phyloP scores from a whole-genome alignment of 1,140 invertebrate species.

The Drosophila gunungcola region DNA sequence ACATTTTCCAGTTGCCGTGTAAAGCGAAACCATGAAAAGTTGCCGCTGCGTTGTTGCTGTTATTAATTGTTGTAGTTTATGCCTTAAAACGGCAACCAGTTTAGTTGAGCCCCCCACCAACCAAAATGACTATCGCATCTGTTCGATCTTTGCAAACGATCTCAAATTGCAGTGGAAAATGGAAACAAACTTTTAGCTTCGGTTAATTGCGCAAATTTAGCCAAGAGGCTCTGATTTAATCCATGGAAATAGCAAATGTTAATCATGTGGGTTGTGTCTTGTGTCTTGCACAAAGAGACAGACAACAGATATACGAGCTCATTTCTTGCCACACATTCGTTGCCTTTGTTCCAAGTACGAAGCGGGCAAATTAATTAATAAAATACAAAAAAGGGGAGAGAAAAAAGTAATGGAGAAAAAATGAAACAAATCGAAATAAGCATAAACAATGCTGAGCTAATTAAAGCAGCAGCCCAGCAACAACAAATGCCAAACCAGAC shows the following conservation, averaged over 20 bases:
- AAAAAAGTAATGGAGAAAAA: constrained; percentile 40
- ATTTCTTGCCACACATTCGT: constrained; percentile 44
- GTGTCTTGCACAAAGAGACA: constrained; percentile 18
- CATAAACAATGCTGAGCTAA: constrained; percentile 66
- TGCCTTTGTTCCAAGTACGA: constrained; percentile 63
- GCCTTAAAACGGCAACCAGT: constrained; percentile 59
- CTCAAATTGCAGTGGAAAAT: constrained; percentile 59
- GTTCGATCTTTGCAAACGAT: constrained; percentile 55
- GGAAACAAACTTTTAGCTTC: constrained; percentile 51
- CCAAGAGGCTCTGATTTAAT: constrained; percentile 66
- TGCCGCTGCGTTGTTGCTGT: constrained; percentile 41
- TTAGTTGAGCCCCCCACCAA: constrained; percentile 16
- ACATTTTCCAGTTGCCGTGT: constrained; percentile 69
- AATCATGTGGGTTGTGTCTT: constrained; percentile 62
- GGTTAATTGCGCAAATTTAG: constrained; percentile 78
- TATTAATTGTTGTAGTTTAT: constrained; percentile 64
- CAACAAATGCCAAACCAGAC: constrained; percentile 39
- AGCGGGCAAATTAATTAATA: constrained; percentile 67
- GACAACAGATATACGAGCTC: constrained; percentile 14
- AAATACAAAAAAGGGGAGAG: constrained; percentile 22
- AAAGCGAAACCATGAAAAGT: constrained; percentile 67
- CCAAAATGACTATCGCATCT: constrained; percentile 37
- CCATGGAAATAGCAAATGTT: constrained; percentile 60
- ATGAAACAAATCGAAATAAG: constrained; percentile 51
- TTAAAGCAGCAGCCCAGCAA: constrained; percentile 48